Evolutionary conservation across 2,797 vertebrate species (phyloP), one percentile per base, ranked within the genome.

Genomic region (Rallus crepitans): DNA sequence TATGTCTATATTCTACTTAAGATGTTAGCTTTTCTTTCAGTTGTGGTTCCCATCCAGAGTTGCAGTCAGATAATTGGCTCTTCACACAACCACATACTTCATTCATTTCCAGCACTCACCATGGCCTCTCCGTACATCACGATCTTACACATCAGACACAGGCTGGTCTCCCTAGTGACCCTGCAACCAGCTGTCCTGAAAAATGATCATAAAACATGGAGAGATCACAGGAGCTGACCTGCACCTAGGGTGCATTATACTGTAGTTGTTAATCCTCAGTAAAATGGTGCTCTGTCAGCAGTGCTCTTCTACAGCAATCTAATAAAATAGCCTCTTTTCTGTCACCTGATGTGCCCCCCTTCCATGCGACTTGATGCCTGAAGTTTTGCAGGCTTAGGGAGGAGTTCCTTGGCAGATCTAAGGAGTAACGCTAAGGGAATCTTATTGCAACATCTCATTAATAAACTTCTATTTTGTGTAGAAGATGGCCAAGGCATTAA

Each of bases 251-350:
- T 12, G 14, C 60, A 57, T 63, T 68, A n/a, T 13, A 52, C n/a
- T 8, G 12, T 19, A 20, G 24, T 3, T 50, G 37, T 52, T 37
- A 12, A 5, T 5, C 24, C 47, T 70, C 52, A 33, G 33, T 27
- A 55, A 53, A 42, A 35, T 0, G 2, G n/a, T 45, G 45, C 50
- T 48, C 3, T 30, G 25, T 39, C 55, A 68, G 75, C 0, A 1
- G 27, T 28, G 35, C 35, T 85, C 14, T 35, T 73, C 21, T 39
- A 5, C 3, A 20, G 30, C 55, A 59, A 42, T 19, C 76, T 66
- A 30, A 55, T 33, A n/a, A 52, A 77, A n/a, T 27, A 53, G 21
- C 25, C 39, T 71, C 12, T 60, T 45, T 60, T 20, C 40, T 88
- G 35, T 40, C 57, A 42, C 19, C 19, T 17, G 19, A 45, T 18